Base-by-base conservation (phyloP, 1,140 invertebrate genomes). In the Brachionus sp. region DNA sequence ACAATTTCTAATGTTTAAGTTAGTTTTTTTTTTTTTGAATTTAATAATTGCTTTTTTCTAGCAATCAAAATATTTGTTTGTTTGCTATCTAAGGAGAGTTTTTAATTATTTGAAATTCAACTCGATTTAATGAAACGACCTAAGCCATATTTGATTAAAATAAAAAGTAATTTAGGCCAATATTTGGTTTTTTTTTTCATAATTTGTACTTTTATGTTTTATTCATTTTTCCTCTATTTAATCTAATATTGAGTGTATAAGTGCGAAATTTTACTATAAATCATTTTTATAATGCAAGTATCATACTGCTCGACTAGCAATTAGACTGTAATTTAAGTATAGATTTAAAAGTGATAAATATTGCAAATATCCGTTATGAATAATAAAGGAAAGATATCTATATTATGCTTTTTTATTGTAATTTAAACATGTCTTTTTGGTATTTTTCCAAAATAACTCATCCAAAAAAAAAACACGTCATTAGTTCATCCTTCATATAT, bases 161-260 rank as follows among this genome's bases (percentile, higher is more conserved):
- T 16, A 64, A 64, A 66, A 66, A 66, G 64, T 66, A 66, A 66
- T 66, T 66, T 66, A 66, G 64, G 64, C 33, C 64, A 66, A 33
- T 66, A 66, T 66, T 66, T 57, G 50, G 19, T 57, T 57, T 57
- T 19, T 57, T n/a, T 19, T 19, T 29, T 29, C 29, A 29, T 29
- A 16, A 57, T 57, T 57, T 19, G 50, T 13, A 66, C 64, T 37
- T 66, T 12, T 33, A 66, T 29, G 29, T 37, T 66, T 33, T 66
- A 16, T 66, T 37, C 33, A 29, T 66, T 66, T 66, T 66, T 66
- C 25, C 33, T 66, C 64, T 66, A 66, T 66, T 66, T 66, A 33
- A 37, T 33, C 64, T 66, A 33, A 66, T 33, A 66, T 66, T 66
- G 50, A 23, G 19, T 57, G 16, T 19, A 57, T 19, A 57, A 57